Evolutionary conservation across 2,113 vertebrate genomes (phyloP).

Genomic region (Porphyrio hochstetteri): DNA sequence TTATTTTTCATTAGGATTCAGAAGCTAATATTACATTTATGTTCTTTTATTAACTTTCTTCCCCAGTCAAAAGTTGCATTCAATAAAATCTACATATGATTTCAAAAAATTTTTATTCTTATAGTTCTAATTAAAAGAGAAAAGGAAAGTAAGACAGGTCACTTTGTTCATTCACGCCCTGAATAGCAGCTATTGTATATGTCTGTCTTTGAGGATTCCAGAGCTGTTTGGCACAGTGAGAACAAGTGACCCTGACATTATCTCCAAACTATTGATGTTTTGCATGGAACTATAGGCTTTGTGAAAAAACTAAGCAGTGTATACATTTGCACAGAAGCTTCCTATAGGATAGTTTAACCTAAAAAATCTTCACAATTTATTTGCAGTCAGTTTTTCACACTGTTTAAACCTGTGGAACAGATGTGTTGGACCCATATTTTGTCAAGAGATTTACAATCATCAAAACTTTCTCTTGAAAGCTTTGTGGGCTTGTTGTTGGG

Average conservation of each 20-base stretch:
- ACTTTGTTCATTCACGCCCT: background rate
- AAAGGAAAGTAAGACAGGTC: background rate
- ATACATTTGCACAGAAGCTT: background rate
- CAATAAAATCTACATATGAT: background rate
- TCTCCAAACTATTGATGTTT: background rate
- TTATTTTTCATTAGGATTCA: background rate
- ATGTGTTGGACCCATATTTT: background rate
- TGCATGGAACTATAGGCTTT: background rate
- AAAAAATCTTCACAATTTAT: background rate
- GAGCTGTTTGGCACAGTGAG: background rate
- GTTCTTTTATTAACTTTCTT: background rate
- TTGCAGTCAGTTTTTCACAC: background rate
- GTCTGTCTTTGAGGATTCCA: background rate
- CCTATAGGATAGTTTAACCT: background rate
- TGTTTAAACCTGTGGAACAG: background rate
- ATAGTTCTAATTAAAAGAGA: background rate
- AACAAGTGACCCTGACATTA: slow-evolving; percentile 25
- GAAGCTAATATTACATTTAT: background rate
- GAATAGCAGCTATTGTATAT: background rate
- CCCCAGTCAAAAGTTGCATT: background rate
- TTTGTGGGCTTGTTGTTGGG: background rate
- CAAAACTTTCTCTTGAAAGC: background rate
- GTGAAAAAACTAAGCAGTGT: background rate
- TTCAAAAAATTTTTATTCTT: background rate
- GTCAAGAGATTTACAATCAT: background rate